Conservation (phyloP, 2,797 vertebrate species). For the Enteromius treurensis region DNA sequence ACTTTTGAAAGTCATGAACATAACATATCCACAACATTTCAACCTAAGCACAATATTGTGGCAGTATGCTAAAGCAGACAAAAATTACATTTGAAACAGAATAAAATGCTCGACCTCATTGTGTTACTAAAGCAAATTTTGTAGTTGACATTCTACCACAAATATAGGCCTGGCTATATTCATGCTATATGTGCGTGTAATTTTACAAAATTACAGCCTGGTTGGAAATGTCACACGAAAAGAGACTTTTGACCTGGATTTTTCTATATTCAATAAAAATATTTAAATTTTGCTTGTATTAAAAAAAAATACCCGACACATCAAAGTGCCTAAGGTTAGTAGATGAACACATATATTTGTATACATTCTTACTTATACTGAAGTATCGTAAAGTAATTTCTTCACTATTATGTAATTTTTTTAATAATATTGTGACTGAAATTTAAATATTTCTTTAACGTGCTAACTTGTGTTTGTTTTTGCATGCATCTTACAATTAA, state of each 20-base stretch:
- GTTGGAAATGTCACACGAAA: background rate
- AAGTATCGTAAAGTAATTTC: background rate
- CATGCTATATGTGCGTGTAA: background rate
- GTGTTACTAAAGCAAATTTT: background rate
- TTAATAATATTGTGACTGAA: background rate
- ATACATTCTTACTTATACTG: too few relatives aligned
- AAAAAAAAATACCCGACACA: background rate
- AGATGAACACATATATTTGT: too few relatives aligned
- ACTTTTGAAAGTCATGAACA: background rate
- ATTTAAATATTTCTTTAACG: background rate
- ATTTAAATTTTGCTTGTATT: background rate
- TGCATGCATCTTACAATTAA: background rate
- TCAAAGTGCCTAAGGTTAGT: background rate
- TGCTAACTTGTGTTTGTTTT: background rate
- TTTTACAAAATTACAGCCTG: background rate
- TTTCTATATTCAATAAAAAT: background rate
- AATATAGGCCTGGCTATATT: background rate
- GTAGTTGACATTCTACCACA: too few relatives aligned
- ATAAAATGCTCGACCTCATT: background rate
- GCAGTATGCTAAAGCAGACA: background rate
- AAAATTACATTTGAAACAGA: background rate
- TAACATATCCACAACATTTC: background rate
- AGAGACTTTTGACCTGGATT: background rate
- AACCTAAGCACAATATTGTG: background rate
- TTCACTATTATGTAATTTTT: background rate